These are phyloP conservation scores for Leucosticte australis DNA, from an alignment of 2,113 vertebrate genomes.

Conservation along the genomic window DNA sequence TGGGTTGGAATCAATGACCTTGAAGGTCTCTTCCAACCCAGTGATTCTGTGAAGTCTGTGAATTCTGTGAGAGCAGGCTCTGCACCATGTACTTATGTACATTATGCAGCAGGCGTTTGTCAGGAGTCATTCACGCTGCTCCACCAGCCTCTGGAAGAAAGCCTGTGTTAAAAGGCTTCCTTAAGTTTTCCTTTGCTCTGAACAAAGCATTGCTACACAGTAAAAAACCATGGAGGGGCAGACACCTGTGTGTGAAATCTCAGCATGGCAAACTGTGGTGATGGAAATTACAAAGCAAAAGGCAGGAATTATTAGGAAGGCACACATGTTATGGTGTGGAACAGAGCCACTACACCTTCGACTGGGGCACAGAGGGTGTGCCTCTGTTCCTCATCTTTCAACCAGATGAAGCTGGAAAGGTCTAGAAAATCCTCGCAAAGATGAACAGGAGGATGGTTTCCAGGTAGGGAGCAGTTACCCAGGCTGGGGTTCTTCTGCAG, in stretches of 20 bases:
- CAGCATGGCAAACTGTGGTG: not conserved
- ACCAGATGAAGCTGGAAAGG: not conserved
- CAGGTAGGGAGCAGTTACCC: not conserved
- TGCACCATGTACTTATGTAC: not conserved
- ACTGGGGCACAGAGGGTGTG: rapidly evolving
- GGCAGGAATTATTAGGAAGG: not conserved
- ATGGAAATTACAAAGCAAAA: not conserved
- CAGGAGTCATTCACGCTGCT: not conserved
- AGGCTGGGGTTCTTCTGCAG: not conserved
- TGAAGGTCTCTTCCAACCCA: not conserved
- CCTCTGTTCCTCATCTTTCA: not conserved
- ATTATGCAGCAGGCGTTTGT: not conserved
- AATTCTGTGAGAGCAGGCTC: not conserved
- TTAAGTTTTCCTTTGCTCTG: not conserved
- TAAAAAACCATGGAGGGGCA: not conserved
- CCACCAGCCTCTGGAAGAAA: not conserved
- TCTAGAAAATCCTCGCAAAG: not conserved
- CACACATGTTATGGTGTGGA: not conserved
- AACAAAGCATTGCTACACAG: not conserved
- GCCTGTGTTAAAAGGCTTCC: not conserved
- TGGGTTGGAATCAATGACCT: not conserved
- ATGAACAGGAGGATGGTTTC: not conserved
- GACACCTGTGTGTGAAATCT: not conserved
- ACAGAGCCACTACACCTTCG: not conserved
- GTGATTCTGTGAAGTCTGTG: not conserved